Evolutionary conservation across 2,113 vertebrate genomes (phyloP), one percentile per base, ranked within the genome.

Genomic region (Ophiodon elongatus): DNA sequence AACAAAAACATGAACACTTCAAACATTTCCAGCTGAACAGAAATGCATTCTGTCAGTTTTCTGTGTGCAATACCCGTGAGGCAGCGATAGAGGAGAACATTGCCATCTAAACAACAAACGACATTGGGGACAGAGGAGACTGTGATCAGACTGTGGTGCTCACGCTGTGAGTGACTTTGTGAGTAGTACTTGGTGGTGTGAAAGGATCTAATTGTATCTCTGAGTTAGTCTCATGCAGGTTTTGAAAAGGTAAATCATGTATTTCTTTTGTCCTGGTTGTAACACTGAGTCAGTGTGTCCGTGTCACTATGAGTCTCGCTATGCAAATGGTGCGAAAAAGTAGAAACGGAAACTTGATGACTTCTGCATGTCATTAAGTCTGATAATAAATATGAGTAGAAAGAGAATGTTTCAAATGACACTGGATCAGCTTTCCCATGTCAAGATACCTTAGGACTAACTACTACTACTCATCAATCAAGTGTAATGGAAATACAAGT

Each of bases 151-250:
- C 45, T 23, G 45, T 21, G 19, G 39, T n/a, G 65, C 68, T 76
- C 71, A 23, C 19, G 56, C 54, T 9, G 0, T 23, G 65, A 76
- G 37, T 33, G 63, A 56, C 57, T 73, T 73, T 65, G n/a, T 50
- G 19, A 81, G 33, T 27, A 45, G 67, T 33, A 82, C 45, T 45
- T 69, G 63, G 14, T 54, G 27, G 6, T 60, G 39, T 63, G 43
- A 88, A 59, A 80, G 45, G 35, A 72, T 65, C 14, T 76, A 68
- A 76, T 77, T 73, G 54, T 23, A 45, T 77, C 67, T 54, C 63
- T 27, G 31, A 43, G 64, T 41, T 66, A 21, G 71, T 50, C 21
- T 33, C 33, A 33, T 0, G 19, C 41, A 50, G 33, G 17, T 29
- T 76, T 73, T 41, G 21, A 60, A 60, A 33, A 33, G n/a, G 29